Evolutionary conservation across 2,113 vertebrate genomes (phyloP), one percentile per base, ranked within the genome.

Genomic region (Isichthys henryi): DNA sequence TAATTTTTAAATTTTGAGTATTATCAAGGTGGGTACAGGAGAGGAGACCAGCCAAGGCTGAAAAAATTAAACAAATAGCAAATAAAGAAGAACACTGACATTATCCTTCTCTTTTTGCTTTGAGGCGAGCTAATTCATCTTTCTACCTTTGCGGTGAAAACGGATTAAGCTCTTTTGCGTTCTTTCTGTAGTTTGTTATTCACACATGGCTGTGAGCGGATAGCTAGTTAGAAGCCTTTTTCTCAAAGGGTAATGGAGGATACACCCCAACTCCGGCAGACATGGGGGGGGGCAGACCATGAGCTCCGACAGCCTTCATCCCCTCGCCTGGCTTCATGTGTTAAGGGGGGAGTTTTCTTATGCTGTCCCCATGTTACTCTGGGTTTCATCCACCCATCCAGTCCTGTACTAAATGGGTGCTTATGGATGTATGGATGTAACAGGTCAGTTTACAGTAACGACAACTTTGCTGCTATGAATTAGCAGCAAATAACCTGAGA

Each of bases 1-100:
- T 84, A 46, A n/a, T 48, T 49, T 5, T 21, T 21, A 58, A 91
- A 90, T 92, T 94, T 91, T 93, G 88, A 92, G 89, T 89, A 87
- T 7, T 86, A 88, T 23, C 88, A 86, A 56, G 88, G 35, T 77
- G 17, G 56, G 82, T 88, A 87, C 66, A 87, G 66, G 85, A 80
- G 53, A 82, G 82, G 31, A 87, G 49, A 45, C 70, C 9, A 46
- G 86, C 48, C 62, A 87, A 52, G 31, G 23, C 77, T 23, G 43
- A 23, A 48, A 85, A 86, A 62, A 46, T 66, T 0, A 1, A 53
- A 90, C 80, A 53, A 82, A 82, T 74, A 80, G 91, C 87, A 13
- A 92, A 92, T 91, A 52, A 17, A 92, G 90, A 92, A 21, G 5
- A 88, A 88, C 39, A 13, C 35, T 88, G 87, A 48, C 62, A 49